A percentile compares a stretch with the other conserved stretches of the same genome.
Evolutionary conservation across 2,113 vertebrate species (phyloP).

Genomic region (Cathartes aura): DNA sequence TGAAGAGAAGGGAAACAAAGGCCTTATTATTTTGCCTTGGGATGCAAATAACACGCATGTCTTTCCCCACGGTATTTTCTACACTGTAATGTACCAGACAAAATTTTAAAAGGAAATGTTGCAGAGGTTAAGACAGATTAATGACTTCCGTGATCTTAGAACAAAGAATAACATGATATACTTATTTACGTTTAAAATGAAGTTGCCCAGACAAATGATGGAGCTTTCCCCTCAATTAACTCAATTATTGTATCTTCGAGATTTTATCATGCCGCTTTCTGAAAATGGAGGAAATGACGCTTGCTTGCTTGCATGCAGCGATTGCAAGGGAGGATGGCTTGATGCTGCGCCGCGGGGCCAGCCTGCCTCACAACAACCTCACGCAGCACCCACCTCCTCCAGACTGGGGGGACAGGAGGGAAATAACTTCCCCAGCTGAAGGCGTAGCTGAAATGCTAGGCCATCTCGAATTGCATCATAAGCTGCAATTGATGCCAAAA

Average conservation of each 20-base stretch:
- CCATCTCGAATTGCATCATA: neutral
- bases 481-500: neutral
- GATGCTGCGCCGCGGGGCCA: accelerated
- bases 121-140: constrained; percentile 54
- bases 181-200: constrained; percentile 47
- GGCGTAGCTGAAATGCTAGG: neutral
- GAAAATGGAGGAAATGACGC: neutral
- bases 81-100: constrained; percentile 10
- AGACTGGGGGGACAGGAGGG: neutral
- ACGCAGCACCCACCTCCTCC: neutral
- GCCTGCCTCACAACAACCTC: neutral
- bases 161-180: constrained; percentile 48
- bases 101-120: constrained; percentile 44
- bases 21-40: constrained; percentile 24
- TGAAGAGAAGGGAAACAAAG: constrained; percentile 48
- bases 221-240: constrained; percentile 48
- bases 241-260: constrained; percentile 21
- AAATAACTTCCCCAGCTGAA: neutral
- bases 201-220: constrained; percentile 12
- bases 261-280: neutral
- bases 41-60: constrained; percentile 34
- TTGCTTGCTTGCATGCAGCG: neutral
- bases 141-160: constrained; percentile 50
- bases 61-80: constrained; percentile 41
- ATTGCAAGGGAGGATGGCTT: neutral